Evolutionary conservation across 2,113 vertebrate genomes (phyloP), one percentile per base, ranked within the genome.

Genomic region (Pituophis catenifer): DNA sequence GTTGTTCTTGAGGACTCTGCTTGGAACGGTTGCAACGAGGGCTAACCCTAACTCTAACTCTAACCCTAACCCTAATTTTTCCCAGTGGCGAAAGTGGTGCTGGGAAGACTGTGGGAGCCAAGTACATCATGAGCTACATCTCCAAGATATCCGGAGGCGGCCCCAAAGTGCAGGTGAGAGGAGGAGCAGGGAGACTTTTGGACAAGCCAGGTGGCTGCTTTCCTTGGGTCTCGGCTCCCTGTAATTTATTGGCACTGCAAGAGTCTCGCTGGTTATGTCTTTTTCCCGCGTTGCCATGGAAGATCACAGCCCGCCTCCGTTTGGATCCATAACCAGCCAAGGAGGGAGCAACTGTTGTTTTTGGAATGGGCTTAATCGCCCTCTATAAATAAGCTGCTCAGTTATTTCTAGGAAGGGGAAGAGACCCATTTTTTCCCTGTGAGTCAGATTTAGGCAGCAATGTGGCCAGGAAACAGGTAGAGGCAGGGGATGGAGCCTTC

Each of bases 111-210:
- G 99, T 99, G 81, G 99, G 99, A 92, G 99, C 99, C 93, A 99
- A 99, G 94, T 99, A 99, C 62, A 99, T 99, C 81, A 99, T 99
- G 99, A 92, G 99, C 95, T 99, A 99, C 88, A 95, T 99, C 97
- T 99, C 99, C 89, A 98, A 98, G 96, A 98, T 99, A 91, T 99
- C 99, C 9, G 99, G 99, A 92, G 99, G 99, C 15, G 99, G 99
- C 62, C 97, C 98, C 94, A 99, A 97, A 97, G 99, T 99, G 12
- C 99, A 99, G 99, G 99, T 99, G 92, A 97, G 97, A 21, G 75
- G 33, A 81, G 33, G 33, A 3, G 33, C 0, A 38, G 70, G 15
- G 70, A 8, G n/a, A 15, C n/a, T 8, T 33, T n/a, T 33, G 70
- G 70, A 8, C 70, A 33, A 8, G 26, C 58, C 10, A 21, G 62